Percentiles rank a stretch among this genome's conserved stretches.
Evolutionary conservation across 2,797 vertebrate species (phyloP).

Genomic region (Taenioides sp.): DNA sequence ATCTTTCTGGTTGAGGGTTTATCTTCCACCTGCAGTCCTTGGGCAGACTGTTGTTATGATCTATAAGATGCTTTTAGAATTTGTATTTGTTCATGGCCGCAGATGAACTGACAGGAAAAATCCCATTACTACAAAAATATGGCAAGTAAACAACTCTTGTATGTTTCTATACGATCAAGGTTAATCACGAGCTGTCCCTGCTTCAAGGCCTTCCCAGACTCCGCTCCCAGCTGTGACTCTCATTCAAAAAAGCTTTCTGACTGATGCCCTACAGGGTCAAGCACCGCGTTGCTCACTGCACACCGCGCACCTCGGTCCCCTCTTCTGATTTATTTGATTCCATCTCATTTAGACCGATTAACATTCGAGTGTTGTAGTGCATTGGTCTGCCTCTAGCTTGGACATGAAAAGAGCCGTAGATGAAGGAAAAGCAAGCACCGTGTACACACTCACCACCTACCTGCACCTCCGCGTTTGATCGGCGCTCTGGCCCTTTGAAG

Average conservation of each 20-base stretch:
- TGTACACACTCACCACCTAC: conserved; percentile 67
- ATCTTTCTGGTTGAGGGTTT: no score
- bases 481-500: conserved; percentile 68
- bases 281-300: conserved; percentile 27
- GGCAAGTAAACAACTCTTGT: background rate
- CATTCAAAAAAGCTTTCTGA: conserved; percentile 43
- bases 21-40: no score
- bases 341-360: conserved; percentile 70
- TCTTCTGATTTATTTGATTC: conserved; percentile 66
- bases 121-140: background rate
- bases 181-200: conserved; percentile 30
- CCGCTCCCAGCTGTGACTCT: conserved; percentile 31
- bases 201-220: conserved; percentile 41
- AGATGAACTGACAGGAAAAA: no score
- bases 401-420: conserved; percentile 74
- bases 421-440: conserved; percentile 63
- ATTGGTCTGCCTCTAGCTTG: conserved; percentile 59
- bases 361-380: conserved; percentile 66
- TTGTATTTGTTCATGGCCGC: no score
- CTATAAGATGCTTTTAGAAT: no score
- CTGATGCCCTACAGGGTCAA: conserved; percentile 40
- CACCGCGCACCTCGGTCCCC: conserved; percentile 31
- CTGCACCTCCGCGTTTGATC: conserved; percentile 71
- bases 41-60: no score
- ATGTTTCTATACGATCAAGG: background rate